Conservation (phyloP, 2,888 invertebrate genomes). For the Nephrotoma appendiculata region DNA sequence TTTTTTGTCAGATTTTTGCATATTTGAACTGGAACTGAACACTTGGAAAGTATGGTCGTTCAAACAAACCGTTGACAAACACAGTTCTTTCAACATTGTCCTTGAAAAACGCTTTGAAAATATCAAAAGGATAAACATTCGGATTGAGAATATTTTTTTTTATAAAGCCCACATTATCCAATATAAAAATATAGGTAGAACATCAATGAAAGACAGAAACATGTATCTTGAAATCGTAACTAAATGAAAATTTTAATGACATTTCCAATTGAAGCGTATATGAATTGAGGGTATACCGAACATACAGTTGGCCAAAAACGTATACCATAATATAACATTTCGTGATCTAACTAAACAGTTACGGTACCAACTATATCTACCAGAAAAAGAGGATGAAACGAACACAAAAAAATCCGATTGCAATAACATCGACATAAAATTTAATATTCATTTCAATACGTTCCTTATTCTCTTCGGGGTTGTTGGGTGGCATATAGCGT, state of each 20-base stretch:
- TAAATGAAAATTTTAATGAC: neutral
- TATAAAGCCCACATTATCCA: too few species aligned
- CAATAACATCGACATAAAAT: neutral
- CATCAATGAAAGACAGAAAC: neutral
- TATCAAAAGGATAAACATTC: too few species aligned
- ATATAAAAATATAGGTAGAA: too few species aligned
- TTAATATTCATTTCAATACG: neutral
- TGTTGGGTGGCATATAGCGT: neutral
- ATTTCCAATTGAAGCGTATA: neutral
- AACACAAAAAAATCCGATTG: neutral
- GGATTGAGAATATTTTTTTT: too few species aligned
- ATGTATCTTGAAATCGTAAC: neutral
- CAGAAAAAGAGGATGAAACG: neutral
- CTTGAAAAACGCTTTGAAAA: too few species aligned
- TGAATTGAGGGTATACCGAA: neutral
- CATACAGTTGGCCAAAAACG: neutral
- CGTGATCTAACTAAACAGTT: neutral
- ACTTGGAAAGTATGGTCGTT: too few species aligned
- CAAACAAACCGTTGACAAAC: too few species aligned
- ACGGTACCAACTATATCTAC: neutral
- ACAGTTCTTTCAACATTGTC: too few species aligned
- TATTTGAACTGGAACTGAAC: too few species aligned
- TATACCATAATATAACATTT: neutral
- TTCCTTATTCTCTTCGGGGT: neutral
- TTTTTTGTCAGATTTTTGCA: too few species aligned